These are phyloP conservation scores for Arion vulgaris DNA, from an alignment of 1,140 invertebrate genomes.

Conservation along the genomic window DNA sequence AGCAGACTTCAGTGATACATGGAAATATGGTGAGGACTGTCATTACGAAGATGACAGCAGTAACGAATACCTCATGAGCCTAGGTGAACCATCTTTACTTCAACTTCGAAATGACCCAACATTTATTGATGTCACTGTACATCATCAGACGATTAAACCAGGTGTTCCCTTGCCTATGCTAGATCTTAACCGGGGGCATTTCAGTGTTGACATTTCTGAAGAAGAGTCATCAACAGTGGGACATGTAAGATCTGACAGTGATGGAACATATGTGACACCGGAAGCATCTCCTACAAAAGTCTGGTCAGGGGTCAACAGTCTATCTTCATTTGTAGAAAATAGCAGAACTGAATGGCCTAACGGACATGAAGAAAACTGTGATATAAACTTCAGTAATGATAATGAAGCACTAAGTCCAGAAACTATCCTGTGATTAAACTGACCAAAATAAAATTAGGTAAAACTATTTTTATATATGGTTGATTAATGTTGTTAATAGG, in stretches of 20 bases:
- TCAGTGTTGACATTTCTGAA: background rate
- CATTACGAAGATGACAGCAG: background rate
- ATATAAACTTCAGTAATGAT: background rate
- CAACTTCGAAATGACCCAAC: background rate
- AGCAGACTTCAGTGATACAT: background rate
- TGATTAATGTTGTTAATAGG: no score
- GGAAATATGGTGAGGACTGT: constrained; percentile 1
- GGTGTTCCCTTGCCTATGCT: background rate
- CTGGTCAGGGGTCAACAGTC: background rate
- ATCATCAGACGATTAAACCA: background rate
- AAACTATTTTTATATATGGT: no score
- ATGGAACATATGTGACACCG: background rate
- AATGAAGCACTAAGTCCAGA: background rate
- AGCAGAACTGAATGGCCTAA: background rate
- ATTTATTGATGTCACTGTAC: background rate
- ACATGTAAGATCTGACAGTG: background rate
- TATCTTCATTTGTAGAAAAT: background rate
- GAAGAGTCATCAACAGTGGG: background rate
- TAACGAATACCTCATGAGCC: background rate
- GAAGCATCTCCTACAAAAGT: constrained; percentile 17
- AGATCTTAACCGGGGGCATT: background rate
- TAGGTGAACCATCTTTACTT: background rate
- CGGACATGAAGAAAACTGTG: background rate
- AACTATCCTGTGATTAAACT: background rate
- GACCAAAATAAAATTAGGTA: background rate